These are phyloP conservation scores for Polypterus bichir DNA, from an alignment of 2,113 vertebrate species.

Conservation along the genomic window DNA sequence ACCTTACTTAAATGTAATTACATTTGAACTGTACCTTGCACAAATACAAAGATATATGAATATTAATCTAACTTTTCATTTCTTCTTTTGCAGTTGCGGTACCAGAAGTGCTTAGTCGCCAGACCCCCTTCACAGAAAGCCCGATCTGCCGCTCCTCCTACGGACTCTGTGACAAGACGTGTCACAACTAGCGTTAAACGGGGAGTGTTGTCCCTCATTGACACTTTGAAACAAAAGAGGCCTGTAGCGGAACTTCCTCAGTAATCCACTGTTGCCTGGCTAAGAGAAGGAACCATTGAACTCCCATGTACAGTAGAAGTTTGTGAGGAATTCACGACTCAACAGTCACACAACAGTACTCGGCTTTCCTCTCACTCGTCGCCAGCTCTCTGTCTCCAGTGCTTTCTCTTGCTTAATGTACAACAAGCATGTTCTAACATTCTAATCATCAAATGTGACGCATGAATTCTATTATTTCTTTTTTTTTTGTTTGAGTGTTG, in stretches of 20 bases:
- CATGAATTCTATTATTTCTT: constrained; percentile 46
- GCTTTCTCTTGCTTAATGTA: constrained; percentile 39
- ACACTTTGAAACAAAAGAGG: constrained; percentile 98
- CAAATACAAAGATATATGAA: too few species aligned
- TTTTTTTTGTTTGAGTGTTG: constrained; percentile 21
- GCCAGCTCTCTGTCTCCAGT: constrained; percentile 50
- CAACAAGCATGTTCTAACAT: constrained; percentile 62
- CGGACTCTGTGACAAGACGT: constrained; percentile 80
- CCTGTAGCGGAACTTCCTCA: constrained; percentile 74
- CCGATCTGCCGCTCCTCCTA: constrained; percentile 60
- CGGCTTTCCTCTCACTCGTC: constrained; percentile 37
- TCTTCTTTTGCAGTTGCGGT: constrained; percentile 65
- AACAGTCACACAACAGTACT: constrained; percentile 21
- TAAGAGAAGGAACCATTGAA: constrained; percentile 5
- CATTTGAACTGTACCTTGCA: too few species aligned
- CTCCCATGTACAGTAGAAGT: neutral
- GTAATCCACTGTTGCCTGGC: constrained; percentile 27
- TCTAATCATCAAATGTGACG: constrained; percentile 61
- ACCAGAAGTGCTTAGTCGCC: constrained; percentile 95
- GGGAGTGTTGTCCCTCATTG: constrained; percentile 90
- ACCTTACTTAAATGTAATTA: too few species aligned
- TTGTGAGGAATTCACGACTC: constrained; percentile 27
- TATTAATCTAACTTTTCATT: too few species aligned
- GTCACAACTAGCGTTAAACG: constrained; percentile 90
- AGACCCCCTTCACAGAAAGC: constrained; percentile 76